A percentile compares a stretch with the other conserved stretches of the same genome.
Evolutionary conservation across 2,888 invertebrate genomes (phyloP).

Genomic region (Parnassius mnemosyne): DNA sequence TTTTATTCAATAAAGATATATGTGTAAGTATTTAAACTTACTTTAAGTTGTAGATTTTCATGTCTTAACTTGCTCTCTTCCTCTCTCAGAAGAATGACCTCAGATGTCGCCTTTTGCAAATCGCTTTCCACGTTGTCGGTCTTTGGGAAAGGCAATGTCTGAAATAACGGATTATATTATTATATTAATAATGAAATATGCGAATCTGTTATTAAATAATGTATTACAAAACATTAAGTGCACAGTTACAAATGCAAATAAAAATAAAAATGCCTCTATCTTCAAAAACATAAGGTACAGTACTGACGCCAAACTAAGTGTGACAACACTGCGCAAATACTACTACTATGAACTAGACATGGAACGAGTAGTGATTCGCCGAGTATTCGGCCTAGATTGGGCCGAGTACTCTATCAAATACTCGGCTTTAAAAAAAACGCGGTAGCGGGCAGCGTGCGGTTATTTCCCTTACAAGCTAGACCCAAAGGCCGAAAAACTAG

Average conservation of each 20-base stretch:
- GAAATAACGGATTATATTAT: constrained; percentile 41
- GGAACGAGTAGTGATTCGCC: no score
- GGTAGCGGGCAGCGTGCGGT: no score
- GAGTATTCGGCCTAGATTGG: no score
- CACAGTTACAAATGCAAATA: not conserved
- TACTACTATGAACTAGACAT: no score
- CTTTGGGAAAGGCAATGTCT: constrained; percentile 61
- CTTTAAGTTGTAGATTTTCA: constrained; percentile 93
- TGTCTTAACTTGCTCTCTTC: constrained; percentile 89
- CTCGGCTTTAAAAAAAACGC: no score
- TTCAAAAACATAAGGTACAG: not conserved
- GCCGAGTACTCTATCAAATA: no score
- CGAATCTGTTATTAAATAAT: not conserved
- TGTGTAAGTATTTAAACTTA: constrained; percentile 55
- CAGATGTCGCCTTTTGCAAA: constrained; percentile 85
- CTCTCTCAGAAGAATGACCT: constrained; percentile 88
- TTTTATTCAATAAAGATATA: not conserved
- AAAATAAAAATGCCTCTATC: not conserved
- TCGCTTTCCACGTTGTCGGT: constrained; percentile 67
- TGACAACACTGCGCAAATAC: not conserved
- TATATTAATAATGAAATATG: not conserved
- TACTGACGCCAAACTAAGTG: not conserved
- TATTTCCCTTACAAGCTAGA: no score
- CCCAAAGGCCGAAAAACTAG: no score
- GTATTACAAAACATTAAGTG: not conserved